Base-by-base conservation (phyloP, 2,797 vertebrate species). In the Anniella stebbinsi region DNA sequence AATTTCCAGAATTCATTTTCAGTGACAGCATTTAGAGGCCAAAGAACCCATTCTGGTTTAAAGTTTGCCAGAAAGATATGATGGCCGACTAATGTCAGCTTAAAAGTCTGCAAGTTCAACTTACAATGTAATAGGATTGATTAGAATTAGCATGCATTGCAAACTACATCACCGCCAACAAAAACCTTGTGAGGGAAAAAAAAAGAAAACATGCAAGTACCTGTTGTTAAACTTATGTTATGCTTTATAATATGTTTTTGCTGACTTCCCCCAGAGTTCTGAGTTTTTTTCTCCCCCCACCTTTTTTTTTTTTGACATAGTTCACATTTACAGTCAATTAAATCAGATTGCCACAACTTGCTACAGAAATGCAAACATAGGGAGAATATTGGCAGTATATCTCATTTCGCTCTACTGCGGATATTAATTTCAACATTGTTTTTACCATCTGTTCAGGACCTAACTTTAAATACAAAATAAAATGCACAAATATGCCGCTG, bases 271-370 rank as follows among this genome's bases (percentile, higher is more conserved):
- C 93, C n/a, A 76, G 93, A 91, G 84, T 94, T 81, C 91, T 93
- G 54, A 80, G 93, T 1, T 63, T 63, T 63, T 63, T 23, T 25
- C 92, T 94, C 81, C 76, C 69, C 82, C 91, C 90, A 30, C 54
- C 84, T 48, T 87, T 45, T 45, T 45, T 51, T 51, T 91, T 91
- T 67, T 57, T 84, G 51, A 85, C 10, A 91, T 84, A 94, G 85
- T 92, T 90, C 57, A 94, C 95, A 95, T 91, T 93, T 95, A 89
- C 77, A 93, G 85, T 92, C 92, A 93, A 95, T 93, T 92, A 93
- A 94, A 92, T 95, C 66, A 92, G 85, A 93, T 90, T 76, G 11
- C 54, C 90, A 93, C n/a, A 84, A 88, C 2, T 45, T 88, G 75
- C 73, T 90, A 93, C 92, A 89, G 66, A 89, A 93, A 89, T 77